A percentile compares a stretch with the other conserved stretches of the same genome.
These are phyloP conservation scores for Podarcis raffonei DNA, from an alignment of 2,113 vertebrate genomes.

Conservation along the genomic window DNA sequence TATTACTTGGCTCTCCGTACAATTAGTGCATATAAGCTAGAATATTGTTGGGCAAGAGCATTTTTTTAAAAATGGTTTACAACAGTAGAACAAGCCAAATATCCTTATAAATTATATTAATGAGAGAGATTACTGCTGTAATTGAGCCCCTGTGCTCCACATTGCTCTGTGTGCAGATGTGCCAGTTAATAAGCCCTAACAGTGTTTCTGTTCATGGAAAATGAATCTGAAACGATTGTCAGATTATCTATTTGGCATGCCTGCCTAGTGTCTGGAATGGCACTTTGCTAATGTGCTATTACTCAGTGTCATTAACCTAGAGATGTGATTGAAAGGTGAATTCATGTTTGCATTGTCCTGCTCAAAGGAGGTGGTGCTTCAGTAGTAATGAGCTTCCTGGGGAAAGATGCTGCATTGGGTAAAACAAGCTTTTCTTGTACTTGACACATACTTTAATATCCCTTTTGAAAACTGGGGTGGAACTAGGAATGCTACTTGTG, in stretches of 20 bases:
- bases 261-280: conserved; percentile 80
- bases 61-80: conserved; percentile 58
- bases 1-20: conserved; percentile 45
- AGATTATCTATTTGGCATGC: conserved; percentile 83
- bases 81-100: conserved; percentile 71
- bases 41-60: conserved; percentile 38
- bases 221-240: conserved; percentile 80
- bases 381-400: conserved; percentile 52
- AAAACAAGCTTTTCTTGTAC: conserved; percentile 36
- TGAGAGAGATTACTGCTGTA: conserved; percentile 76
- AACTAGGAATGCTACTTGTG: background rate
- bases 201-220: conserved; percentile 80
- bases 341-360: conserved; percentile 70
- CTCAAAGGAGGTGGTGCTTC: conserved; percentile 51
- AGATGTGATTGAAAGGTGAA: conserved; percentile 82
- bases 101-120: conserved; percentile 79
- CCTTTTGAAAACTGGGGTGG: conserved; percentile 16
- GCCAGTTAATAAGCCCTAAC: conserved; percentile 81
- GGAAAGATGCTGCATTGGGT: conserved; percentile 52
- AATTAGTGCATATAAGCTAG: conserved; percentile 65
- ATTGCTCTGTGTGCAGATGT: conserved; percentile 75
- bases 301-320: conserved; percentile 83
- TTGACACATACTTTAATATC: conserved; percentile 27
- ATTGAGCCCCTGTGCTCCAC: conserved; percentile 66
- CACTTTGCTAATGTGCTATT: conserved; percentile 83